These are phyloP conservation scores for Netelia melanura DNA, from an alignment of 2,888 invertebrate genomes.

Conservation along the genomic window DNA sequence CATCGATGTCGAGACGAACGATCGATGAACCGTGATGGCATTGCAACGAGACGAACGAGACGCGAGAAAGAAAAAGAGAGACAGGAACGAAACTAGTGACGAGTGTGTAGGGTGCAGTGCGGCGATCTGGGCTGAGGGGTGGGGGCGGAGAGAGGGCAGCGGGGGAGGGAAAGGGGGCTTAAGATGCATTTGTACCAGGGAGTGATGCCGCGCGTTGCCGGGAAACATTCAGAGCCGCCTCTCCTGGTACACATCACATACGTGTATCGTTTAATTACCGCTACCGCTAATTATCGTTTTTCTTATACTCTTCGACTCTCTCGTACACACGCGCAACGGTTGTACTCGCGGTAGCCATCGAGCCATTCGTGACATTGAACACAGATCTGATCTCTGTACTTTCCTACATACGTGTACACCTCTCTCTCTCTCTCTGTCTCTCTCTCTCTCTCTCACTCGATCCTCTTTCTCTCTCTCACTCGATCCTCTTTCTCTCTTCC, in stretches of 20 bases:
- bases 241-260: constrained; percentile 47
- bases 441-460: constrained; percentile 11
- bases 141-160: background rate
- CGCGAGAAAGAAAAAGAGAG: constrained; percentile 5
- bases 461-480: background rate
- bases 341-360: constrained; percentile 37
- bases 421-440: constrained; percentile 19
- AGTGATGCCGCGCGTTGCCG: constrained; percentile 25
- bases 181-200: constrained; percentile 41
- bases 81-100: background rate
- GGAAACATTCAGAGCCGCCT: constrained; percentile 56
- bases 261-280: constrained; percentile 76
- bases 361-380: constrained; percentile 66
- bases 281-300: constrained; percentile 78
- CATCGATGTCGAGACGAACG: constrained; percentile 35
- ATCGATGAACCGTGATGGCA: constrained; percentile 50
- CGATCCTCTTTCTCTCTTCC: background rate
- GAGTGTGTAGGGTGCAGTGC: background rate
- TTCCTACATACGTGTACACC: constrained; percentile 14
- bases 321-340: background rate
- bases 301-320: constrained; percentile 55
- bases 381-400: constrained; percentile 55
- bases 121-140: too few relatives aligned
- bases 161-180: constrained; percentile 11
- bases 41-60: background rate